phyloP scores from a whole-genome alignment of 2,888 invertebrate genomes.

The Drosophila austrosaltans region DNA sequence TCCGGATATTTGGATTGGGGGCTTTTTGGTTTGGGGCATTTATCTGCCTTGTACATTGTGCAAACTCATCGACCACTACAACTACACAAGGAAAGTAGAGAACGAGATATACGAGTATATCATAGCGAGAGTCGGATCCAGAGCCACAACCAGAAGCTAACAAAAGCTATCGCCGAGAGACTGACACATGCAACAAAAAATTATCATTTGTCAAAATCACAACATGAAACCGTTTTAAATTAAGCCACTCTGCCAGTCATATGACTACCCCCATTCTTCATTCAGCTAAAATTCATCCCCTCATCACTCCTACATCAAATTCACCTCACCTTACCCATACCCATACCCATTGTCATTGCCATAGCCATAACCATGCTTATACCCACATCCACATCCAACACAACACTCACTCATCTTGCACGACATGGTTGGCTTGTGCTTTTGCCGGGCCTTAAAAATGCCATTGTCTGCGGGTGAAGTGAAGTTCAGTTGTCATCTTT shows the following conservation, averaged over 20 bases:
- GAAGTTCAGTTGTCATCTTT: slow-evolving; percentile 75
- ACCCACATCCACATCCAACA: slow-evolving; percentile 1
- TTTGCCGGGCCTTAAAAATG: slow-evolving; percentile 51
- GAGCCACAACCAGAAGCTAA: slow-evolving; percentile 20
- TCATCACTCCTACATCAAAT: not conserved
- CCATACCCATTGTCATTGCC: too few relatives aligned
- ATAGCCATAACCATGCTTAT: too few relatives aligned
- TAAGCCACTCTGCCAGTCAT: slow-evolving; percentile 66
- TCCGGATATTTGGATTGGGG: slow-evolving; percentile 26
- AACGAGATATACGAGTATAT: slow-evolving; percentile 28
- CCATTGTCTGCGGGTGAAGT: slow-evolving; percentile 73
- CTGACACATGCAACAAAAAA: slow-evolving; percentile 53
- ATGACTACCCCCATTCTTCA: slow-evolving; percentile 6
- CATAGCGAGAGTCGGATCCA: not conserved
- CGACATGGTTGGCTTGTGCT: slow-evolving; percentile 40
- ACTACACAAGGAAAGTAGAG: slow-evolving; percentile 30
- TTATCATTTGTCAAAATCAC: slow-evolving; percentile 77
- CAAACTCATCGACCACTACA: slow-evolving; percentile 66
- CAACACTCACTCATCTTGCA: slow-evolving; percentile 20
- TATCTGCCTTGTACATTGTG: slow-evolving; percentile 68
- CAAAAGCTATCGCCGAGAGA: slow-evolving; percentile 61
- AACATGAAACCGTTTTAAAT: slow-evolving; percentile 77
- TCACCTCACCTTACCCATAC: too few relatives aligned
- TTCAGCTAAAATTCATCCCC: not conserved
- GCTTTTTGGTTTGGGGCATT: slow-evolving; percentile 38